Evolutionary conservation across 2,888 invertebrate genomes (phyloP).

Genomic region (Tenthredo distinguenda): DNA sequence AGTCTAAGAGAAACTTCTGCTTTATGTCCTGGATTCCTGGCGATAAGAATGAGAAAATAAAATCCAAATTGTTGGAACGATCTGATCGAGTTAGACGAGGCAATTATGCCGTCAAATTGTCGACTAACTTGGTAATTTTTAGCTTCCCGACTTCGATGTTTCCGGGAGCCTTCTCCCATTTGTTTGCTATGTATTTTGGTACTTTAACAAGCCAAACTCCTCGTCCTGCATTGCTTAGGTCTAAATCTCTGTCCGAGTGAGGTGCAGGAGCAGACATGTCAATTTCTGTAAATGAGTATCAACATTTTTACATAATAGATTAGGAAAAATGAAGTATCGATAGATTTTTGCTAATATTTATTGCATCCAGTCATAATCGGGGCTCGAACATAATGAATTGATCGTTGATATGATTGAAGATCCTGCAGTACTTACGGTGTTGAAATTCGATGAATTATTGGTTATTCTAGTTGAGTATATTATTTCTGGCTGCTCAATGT

Average conservation of each 20-base stretch:
- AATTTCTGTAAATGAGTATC: neutral
- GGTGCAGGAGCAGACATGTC: constrained; percentile 76
- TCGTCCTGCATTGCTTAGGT: constrained; percentile 92
- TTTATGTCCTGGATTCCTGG: constrained; percentile 85
- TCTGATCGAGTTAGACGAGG: neutral
- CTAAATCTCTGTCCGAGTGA: constrained; percentile 89
- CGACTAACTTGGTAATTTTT: constrained; percentile 87
- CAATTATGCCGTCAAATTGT: neutral
- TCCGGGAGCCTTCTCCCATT: constrained; percentile 96
- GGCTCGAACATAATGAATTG: neutral
- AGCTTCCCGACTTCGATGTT: constrained; percentile 96
- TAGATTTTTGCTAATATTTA: neutral
- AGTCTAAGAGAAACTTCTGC: constrained; percentile 93
- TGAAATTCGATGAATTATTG: neutral
- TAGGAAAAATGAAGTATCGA: neutral
- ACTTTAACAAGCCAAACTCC: constrained; percentile 98
- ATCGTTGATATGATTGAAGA: neutral
- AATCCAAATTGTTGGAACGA: neutral
- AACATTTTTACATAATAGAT: neutral
- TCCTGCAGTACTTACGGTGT: neutral
- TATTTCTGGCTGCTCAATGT: neutral
- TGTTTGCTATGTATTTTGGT: constrained; percentile 96
- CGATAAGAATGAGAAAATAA: neutral
- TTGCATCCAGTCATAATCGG: neutral
- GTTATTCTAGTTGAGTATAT: neutral